These are phyloP conservation scores for Pomacea maculata DNA, from an alignment of 1,140 invertebrate genomes.

Conservation along the genomic window DNA sequence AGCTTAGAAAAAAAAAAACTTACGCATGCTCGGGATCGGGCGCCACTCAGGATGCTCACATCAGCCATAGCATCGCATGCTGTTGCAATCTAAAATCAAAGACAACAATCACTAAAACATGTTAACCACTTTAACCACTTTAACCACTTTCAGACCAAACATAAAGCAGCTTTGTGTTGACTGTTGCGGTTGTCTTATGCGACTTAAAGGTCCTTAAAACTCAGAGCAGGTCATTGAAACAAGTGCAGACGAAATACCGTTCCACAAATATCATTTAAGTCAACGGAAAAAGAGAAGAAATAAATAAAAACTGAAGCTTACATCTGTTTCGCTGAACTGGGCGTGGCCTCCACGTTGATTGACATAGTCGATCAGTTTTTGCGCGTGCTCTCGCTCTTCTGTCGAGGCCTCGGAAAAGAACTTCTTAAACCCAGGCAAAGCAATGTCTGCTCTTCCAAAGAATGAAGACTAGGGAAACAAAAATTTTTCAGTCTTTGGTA, in stretches of 20 bases:
- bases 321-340: conserved; percentile 40
- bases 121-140: no score
- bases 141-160: no score
- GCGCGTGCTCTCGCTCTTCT: conserved; percentile 90
- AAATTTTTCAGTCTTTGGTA: no score
- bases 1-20: not conserved
- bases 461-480: conserved; percentile 73
- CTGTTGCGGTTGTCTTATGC: not conserved
- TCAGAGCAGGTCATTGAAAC: not conserved
- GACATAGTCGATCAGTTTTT: conserved; percentile 89
- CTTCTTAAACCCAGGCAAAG: conserved; percentile 88
- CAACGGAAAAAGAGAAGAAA: not conserved
- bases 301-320: conserved; percentile 18
- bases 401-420: conserved; percentile 85
- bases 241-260: not conserved
- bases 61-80: conserved; percentile 16
- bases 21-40: conserved; percentile 13
- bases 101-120: not conserved
- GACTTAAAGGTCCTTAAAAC: not conserved
- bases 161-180: not conserved
- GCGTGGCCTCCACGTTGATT: conserved; percentile 81
- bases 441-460: conserved; percentile 81
- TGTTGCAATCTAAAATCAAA: not conserved
- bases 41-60: not conserved
- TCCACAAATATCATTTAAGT: not conserved